phyloP scores from a whole-genome alignment of 2,113 vertebrate genomes.

The Atlantisia rogersi region DNA sequence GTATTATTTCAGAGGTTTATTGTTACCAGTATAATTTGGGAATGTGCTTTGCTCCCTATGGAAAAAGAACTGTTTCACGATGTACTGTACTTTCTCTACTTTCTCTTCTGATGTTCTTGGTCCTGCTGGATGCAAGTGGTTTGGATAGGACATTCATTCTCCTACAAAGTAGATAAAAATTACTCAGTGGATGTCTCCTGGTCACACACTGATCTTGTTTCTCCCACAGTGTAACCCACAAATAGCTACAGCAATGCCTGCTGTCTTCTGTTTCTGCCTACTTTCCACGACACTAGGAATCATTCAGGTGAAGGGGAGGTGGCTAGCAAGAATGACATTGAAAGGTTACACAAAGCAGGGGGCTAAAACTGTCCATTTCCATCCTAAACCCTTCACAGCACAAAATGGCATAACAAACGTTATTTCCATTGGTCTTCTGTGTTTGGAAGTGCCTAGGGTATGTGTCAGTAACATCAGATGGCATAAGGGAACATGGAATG shows the following conservation, averaged over 20 bases:
- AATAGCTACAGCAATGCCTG: not conserved
- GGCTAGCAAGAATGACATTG: not conserved
- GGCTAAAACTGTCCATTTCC: not conserved
- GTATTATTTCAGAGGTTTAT: constrained; percentile 64
- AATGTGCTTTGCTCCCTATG: constrained; percentile 56
- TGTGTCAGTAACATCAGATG: not conserved
- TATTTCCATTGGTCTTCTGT: not conserved
- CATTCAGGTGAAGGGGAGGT: not conserved
- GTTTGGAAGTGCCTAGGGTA: not conserved
- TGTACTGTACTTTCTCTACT: constrained; percentile 58
- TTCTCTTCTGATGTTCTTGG: constrained; percentile 46
- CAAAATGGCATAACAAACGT: not conserved
- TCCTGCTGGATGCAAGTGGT: not conserved
- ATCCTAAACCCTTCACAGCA: not conserved
- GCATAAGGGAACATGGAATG: not conserved
- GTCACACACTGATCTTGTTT: not conserved
- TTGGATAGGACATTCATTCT: not conserved
- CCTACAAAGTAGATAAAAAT: constrained; percentile 7
- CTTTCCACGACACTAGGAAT: not conserved
- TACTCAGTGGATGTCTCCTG: not conserved
- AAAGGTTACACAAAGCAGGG: not conserved
- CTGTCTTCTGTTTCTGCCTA: not conserved
- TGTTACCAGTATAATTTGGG: constrained; percentile 62
- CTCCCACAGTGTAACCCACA: not conserved
- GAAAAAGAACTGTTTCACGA: constrained; percentile 49